phyloP scores from a whole-genome alignment of 1,140 invertebrate genomes.

The Cotesia typhae region DNA sequence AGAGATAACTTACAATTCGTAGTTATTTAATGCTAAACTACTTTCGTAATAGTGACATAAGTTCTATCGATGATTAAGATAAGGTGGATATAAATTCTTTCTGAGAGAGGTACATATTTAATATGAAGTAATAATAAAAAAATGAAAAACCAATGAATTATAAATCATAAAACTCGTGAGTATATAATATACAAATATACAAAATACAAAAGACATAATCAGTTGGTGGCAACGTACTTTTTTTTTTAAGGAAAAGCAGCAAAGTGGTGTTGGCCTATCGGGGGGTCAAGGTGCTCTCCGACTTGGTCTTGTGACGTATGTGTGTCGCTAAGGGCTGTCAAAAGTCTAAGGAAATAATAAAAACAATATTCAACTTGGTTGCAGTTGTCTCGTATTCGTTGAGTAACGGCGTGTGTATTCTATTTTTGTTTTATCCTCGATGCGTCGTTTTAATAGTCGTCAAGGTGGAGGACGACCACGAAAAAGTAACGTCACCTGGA shows the following conservation, averaged over 20 bases:
- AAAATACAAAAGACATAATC: neutral
- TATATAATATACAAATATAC: neutral
- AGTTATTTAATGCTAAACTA: neutral
- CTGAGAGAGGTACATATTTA: neutral
- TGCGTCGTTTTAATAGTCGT: conserved; percentile 45
- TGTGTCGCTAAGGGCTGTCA: conserved; percentile 57
- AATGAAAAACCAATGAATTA: no score
- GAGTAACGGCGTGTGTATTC: conserved; percentile 35
- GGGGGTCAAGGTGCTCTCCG: conserved; percentile 47
- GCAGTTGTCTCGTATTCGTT: conserved; percentile 43
- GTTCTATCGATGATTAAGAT: neutral
- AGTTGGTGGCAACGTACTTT: neutral
- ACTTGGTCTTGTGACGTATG: conserved; percentile 55
- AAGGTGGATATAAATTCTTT: neutral
- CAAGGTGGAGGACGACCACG: conserved; percentile 40
- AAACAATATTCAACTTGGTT: neutral
- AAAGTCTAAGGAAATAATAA: conserved; percentile 28
- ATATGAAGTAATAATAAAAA: no score
- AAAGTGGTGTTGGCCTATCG: conserved; percentile 34
- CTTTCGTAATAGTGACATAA: no score
- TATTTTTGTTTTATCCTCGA: conserved; percentile 42
- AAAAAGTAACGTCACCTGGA: conserved; percentile 27
- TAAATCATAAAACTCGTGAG: no score
- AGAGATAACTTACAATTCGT: neutral
- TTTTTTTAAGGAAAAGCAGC: conserved; percentile 22